Evolutionary conservation across 1,140 invertebrate species (phyloP).

Genomic region (Littorina saxatilis): DNA sequence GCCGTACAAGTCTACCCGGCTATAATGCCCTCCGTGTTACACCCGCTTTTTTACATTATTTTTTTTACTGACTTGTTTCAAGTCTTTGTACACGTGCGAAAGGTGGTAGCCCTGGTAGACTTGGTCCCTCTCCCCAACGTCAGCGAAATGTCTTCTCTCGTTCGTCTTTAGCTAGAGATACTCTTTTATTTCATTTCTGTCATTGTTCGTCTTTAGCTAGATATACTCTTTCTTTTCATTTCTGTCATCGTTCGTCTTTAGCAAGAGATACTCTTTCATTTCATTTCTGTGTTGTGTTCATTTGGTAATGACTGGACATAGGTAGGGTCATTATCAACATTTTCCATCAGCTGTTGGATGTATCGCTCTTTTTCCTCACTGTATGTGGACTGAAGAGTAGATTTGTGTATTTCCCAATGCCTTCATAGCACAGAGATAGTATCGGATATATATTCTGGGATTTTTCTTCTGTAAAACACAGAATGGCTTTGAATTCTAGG

Average conservation of each 20-base stretch:
- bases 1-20: constrained; percentile 29
- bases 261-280: not conserved
- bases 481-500: too few relatives aligned
- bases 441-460: too few relatives aligned
- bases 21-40: constrained; percentile 40
- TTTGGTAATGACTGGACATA: too few relatives aligned
- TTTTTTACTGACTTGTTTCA: constrained; percentile 19
- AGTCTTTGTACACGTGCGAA: constrained; percentile 38
- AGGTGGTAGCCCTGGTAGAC: constrained; percentile 36
- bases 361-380: too few relatives aligned
- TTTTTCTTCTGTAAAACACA: too few relatives aligned
- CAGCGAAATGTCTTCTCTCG: not conserved
- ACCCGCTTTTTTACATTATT: constrained; percentile 10
- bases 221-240: not conserved
- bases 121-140: not conserved
- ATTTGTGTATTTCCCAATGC: too few relatives aligned
- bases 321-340: too few relatives aligned
- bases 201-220: not conserved
- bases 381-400: too few relatives aligned
- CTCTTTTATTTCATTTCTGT: not conserved
- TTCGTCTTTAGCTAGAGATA: not conserved
- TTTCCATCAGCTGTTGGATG: too few relatives aligned
- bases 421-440: too few relatives aligned
- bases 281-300: not conserved
- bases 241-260: too few relatives aligned